Conservation (phyloP, 2,797 vertebrate genomes). For the Brachyrhaphis roseni region DNA sequence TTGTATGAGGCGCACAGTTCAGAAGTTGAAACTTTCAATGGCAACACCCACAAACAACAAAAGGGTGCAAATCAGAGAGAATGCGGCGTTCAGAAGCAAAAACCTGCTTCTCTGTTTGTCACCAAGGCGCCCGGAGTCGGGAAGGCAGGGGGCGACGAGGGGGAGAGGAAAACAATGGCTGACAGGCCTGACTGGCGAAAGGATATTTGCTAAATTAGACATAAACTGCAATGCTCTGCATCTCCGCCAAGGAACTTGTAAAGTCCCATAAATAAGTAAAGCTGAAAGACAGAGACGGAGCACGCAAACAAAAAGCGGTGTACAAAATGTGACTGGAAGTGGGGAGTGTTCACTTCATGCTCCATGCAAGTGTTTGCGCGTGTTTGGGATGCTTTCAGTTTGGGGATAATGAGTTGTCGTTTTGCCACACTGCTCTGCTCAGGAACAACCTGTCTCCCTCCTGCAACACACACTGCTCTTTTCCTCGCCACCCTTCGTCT, state of each 20-base stretch:
- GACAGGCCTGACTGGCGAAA: conserved; percentile 82
- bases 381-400: conserved; percentile 63
- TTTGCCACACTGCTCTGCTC: conserved; percentile 62
- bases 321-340: conserved; percentile 52
- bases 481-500: conserved; percentile 52
- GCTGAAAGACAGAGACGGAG: conserved; percentile 71
- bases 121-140: conserved; percentile 46
- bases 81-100: conserved; percentile 35
- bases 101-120: conserved; percentile 60
- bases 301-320: conserved; percentile 75
- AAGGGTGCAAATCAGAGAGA: conserved; percentile 60
- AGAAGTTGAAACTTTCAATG: conserved; percentile 59
- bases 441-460: conserved; percentile 63
- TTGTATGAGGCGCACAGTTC: conserved; percentile 41
- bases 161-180: conserved; percentile 72
- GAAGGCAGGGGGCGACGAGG: conserved; percentile 20
- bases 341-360: conserved; percentile 37
- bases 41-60: conserved; percentile 51
- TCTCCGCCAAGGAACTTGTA: conserved; percentile 80
- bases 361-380: conserved; percentile 48
- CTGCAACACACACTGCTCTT: conserved; percentile 55
- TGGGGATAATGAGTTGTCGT: conserved; percentile 79
- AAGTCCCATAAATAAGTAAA: conserved; percentile 83
- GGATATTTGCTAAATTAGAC: conserved; percentile 85
- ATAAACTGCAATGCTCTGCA: conserved; percentile 81